Conservation (phyloP, 2,888 invertebrate genomes). For the Drymonia ruficornis region DNA sequence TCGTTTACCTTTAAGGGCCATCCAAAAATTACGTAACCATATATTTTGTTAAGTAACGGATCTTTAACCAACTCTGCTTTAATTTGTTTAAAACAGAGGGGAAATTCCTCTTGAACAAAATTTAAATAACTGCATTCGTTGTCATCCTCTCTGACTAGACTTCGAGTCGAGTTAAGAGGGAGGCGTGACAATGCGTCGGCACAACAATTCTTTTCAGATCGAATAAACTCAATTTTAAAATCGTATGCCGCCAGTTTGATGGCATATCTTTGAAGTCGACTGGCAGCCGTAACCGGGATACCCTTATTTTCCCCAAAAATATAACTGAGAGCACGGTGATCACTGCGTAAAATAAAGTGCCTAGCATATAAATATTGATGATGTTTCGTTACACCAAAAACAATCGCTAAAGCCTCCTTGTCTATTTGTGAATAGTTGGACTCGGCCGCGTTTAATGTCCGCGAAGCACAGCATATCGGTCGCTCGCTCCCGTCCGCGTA, state of each 20-base stretch:
- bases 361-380: slow-evolving; percentile 11
- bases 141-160: no score
- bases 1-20: background rate
- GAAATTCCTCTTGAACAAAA: slow-evolving; percentile 7
- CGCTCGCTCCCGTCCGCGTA: slow-evolving; percentile 24
- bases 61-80: slow-evolving; percentile 15
- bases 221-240: slow-evolving; percentile 7
- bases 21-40: background rate
- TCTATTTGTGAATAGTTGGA: slow-evolving; percentile 4
- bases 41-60: background rate
- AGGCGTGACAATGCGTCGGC: slow-evolving; percentile 9
- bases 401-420: slow-evolving; percentile 10
- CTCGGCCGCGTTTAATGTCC: slow-evolving; percentile 5
- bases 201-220: background rate
- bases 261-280: slow-evolving; percentile 6
- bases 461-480: slow-evolving; percentile 7
- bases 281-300: slow-evolving; percentile 6
- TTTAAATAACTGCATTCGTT: no score
- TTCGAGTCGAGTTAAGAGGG: background rate
- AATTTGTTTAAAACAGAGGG: slow-evolving; percentile 8
- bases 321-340: slow-evolving; percentile 8
- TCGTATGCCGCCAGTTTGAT: slow-evolving; percentile 6
- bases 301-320: slow-evolving; percentile 13
- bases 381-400: slow-evolving; percentile 6
- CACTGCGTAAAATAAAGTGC: slow-evolving; percentile 7